Base-by-base conservation (phyloP, 1,140 invertebrate genomes). In the Oryctes rhinoceros region DNA sequence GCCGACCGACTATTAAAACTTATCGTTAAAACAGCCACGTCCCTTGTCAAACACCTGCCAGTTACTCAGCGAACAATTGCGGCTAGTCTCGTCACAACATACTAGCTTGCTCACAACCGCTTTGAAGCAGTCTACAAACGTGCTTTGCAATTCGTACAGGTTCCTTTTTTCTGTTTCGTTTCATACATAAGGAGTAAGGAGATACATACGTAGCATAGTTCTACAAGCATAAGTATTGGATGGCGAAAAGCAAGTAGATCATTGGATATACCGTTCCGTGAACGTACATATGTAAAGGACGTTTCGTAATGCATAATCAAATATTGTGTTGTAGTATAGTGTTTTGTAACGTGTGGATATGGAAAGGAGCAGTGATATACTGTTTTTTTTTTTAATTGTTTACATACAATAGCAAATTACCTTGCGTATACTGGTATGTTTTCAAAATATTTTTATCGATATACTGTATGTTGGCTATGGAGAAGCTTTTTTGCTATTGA, bases 21-120 rank as follows among this genome's bases (percentile, higher is more conserved):
- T 71, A 71, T 71, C 65, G 6, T 71, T 71, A 71, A 71, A 30
- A 11, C 65, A 37, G n/a, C 10, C 65, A 71, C 65, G 65, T 71
- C 35, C 20, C 65, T 35, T 71, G 65, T 71, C 65, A 71, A 71
- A 71, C 65, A 71, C 65, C 65, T 71, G 65, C 65, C 35, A 71
- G 65, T 71, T 71, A 71, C 65, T 71, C 20, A 71, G 65, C 24
- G 11, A 71, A 71, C 65, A 71, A 71, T 71, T 71, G 65, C 65
- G 35, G 65, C 65, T 30, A 71, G 24, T 9, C 35, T 11, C 65
- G 65, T 24, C 20, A 7, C 11, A n/a, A 71, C 65, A 71, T 37
- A 71, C 20, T 24, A 37, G 20, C 24, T 10, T 71, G 53, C 5
- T 71, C 65, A 71, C 65, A 71, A 71, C 35, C 65, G 7, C 65